These are phyloP conservation scores for Onychomys leucogaster DNA, from an alignment of 2,797 vertebrate genomes.

Conservation along the genomic window DNA sequence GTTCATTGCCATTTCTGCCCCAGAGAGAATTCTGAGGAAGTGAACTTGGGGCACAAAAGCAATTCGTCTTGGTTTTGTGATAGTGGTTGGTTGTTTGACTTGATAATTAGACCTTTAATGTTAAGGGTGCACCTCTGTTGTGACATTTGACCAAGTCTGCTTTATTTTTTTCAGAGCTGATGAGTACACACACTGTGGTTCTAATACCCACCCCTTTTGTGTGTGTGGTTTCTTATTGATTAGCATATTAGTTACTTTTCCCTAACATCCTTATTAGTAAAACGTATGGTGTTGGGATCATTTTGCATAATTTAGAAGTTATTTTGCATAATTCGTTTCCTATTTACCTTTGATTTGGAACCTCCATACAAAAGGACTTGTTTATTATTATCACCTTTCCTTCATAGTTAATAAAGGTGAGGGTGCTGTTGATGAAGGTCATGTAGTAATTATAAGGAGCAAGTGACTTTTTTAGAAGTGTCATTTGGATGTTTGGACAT, in stretches of 20 bases:
- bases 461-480: conserved; percentile 33
- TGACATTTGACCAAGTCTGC: background rate
- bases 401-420: conserved; percentile 6
- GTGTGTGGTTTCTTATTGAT: background rate
- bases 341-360: conserved; percentile 38
- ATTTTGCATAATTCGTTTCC: conserved; percentile 39
- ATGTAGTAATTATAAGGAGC: conserved; percentile 30
- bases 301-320: conserved; percentile 34
- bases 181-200: background rate
- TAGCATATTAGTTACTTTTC: conserved; percentile 33
- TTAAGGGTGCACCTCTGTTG: background rate
- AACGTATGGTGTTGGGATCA: conserved; percentile 30
- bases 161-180: background rate
- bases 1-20: conserved; percentile 55
- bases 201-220: background rate
- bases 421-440: conserved; percentile 24
- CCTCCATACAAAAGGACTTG: background rate
- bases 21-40: conserved; percentile 30
- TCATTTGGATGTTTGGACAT: conserved; percentile 20
- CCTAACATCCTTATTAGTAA: conserved; percentile 2
- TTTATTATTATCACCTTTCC: conserved; percentile 1
- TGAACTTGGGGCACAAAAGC: conserved; percentile 38
- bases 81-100: background rate
- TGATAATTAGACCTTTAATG: background rate
- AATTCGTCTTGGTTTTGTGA: conserved; percentile 52